Percentiles rank a stretch among this genome's conserved stretches.
phyloP scores from a whole-genome alignment of 2,797 vertebrate species.

The Lepus oiostolus region DNA sequence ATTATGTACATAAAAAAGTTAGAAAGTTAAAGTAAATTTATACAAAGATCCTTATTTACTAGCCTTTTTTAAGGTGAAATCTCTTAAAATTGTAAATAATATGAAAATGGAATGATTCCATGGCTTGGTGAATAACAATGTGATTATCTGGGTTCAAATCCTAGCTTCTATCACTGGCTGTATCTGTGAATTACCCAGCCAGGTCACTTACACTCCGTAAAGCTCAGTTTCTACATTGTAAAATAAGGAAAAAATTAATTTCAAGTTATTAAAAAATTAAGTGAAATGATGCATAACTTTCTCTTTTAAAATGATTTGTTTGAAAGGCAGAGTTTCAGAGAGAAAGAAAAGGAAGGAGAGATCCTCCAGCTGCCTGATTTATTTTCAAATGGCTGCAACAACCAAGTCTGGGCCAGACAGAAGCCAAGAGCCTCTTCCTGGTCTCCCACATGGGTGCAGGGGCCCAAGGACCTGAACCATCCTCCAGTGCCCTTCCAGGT shows the following conservation, averaged over 20 bases:
- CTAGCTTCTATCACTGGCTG: neutral
- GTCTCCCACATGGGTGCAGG: no score
- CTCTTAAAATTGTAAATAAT: constrained; percentile 42
- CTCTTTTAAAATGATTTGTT: no score
- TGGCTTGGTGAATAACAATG: constrained; percentile 22
- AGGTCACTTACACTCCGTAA: constrained; percentile 26
- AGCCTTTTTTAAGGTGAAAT: constrained; percentile 40
- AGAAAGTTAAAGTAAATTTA: constrained; percentile 49
- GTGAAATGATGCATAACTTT: constrained; percentile 43
- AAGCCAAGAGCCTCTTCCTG: no score
- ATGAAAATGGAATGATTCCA: neutral
- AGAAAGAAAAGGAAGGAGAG: no score
- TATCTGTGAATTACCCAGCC: neutral
- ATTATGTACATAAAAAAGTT: no score
- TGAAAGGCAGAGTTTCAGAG: no score
- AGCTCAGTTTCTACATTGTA: constrained; percentile 41
- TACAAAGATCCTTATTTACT: constrained; percentile 50
- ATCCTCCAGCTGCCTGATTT: no score
- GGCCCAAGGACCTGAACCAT: no score
- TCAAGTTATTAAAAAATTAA: constrained; percentile 60
- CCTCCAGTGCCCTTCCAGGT: no score
- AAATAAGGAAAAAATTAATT: constrained; percentile 44
- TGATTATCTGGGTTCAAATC: constrained; percentile 36
- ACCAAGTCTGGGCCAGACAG: no score
- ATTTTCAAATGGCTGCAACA: no score